Evolutionary conservation across 2,113 vertebrate species (phyloP), one percentile per base, ranked within the genome.

Genomic region (Ailuropoda melanoleuca): DNA sequence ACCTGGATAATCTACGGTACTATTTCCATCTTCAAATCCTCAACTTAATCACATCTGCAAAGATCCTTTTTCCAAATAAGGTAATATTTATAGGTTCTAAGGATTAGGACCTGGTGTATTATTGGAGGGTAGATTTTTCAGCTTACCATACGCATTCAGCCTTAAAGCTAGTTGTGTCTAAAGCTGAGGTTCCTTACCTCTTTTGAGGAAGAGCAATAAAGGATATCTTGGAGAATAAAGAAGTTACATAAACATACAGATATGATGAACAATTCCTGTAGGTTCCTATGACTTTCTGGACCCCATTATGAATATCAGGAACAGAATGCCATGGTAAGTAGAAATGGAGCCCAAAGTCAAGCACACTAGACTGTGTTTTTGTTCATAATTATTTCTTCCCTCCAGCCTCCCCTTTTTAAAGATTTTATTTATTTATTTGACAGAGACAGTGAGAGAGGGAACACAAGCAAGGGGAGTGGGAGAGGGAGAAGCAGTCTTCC

Each of bases 161-260:
- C 62, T 96, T 77, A 87, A 56, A 96, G 39, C 2, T 50, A 66
- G 68, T 55, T 93, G 19, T 82, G 9, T 78, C 31, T 92, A 82
- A 93, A 78, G 43, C 21, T 56, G 60, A 92, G 9, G 26, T 53
- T 95, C 18, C 60, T 88, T 53, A 58, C 37, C 29, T 75, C 26
- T 94, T 96, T 70, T 60, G 77, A 93, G n/a, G 15, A 95, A 96
- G n/a, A n/a, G 7, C 11, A 8, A 7, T 83, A 31, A 93, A 80
- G 4, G 58, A 56, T 93, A 14, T 12, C 17, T 83, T 43, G 23
- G 23, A 48, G 23, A 92, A 91, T 43, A 77, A 88, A 46, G 82
- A 88, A 95, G 74, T 50, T 37, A 68, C 15, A 15, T 89, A 18
- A 23, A 37, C 37, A 31, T 8, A 68, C 3, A 94, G 13, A 68